Evolutionary conservation across 1,140 invertebrate species (phyloP), one percentile per base, ranked within the genome.

Genomic region (Scaptodrosophila lebanonensis): DNA sequence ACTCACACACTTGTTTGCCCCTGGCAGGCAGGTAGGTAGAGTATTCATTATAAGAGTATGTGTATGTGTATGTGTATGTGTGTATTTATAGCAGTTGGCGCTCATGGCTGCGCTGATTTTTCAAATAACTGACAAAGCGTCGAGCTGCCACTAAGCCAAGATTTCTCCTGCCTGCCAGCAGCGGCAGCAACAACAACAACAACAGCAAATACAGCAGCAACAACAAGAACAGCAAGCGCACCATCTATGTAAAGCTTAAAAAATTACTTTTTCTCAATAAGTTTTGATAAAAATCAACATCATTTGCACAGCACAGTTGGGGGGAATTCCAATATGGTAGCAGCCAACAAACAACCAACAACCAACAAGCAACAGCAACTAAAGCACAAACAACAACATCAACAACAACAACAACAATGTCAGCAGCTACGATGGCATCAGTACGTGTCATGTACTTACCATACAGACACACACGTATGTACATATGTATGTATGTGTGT

Each of bases 211-310:
- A 32, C 36, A 51, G 35, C 30, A 42, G 39, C 18, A 43, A 29
- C 22, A 6, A n/a, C n/a, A n/a, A n/a, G n/a, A n/a, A n/a, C 22
- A 4, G 3, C 25, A 25, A 22, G 32, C 59, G 32, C 17, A 44
- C 36, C 64, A 43, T 64, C 42, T 44, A 65, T 73, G 75, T 75
- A 82, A 79, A 73, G 75, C 75, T 57, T 82, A 70, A 79, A 79
- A 79, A 79, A 79, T 79, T 79, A 79, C 75, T 35, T 79, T 79
- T 79, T 79, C 75, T 82, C 75, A 79, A 79, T 79, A 82, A 82
- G 75, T 79, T 79, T 82, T 79, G 75, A 79, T 79, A 79, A 79
- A 79, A 79, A 79, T 79, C 75, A 79, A 82, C 75, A 79, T 79
- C 75, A 75, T 79, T 79, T 77, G 75, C 66, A 49, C 42, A 40